A percentile compares a stretch with the other conserved stretches of the same genome.
phyloP scores from a whole-genome alignment of 2,113 vertebrate genomes.

The Pontoporia blainvillei region DNA sequence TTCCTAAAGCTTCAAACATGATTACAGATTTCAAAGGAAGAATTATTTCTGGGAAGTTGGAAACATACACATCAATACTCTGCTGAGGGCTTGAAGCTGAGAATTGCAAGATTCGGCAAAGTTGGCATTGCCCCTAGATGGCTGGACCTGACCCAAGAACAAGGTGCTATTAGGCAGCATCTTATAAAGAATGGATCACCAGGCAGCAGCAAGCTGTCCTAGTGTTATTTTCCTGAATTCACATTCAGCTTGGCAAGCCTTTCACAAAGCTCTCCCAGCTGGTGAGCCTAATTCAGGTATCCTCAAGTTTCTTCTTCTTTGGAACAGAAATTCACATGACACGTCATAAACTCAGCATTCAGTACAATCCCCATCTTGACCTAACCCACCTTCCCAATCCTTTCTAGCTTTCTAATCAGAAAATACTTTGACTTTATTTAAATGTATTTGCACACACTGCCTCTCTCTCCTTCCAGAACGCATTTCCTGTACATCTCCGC shows the following conservation, averaged over 20 bases:
- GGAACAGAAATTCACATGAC: not conserved
- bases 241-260: slow-evolving; percentile 72
- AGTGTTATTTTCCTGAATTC: slow-evolving; percentile 73
- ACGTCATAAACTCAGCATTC: not conserved
- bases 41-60: slow-evolving; percentile 64
- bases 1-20: slow-evolving; percentile 23
- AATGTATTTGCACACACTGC: not conserved
- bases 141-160: slow-evolving; percentile 73
- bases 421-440: not conserved
- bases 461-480: not conserved
- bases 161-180: slow-evolving; percentile 71
- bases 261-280: slow-evolving; percentile 60
- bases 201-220: slow-evolving; percentile 74
- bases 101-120: slow-evolving; percentile 61
- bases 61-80: slow-evolving; percentile 65
- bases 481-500: not conserved
- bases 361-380: not conserved
- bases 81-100: slow-evolving; percentile 56
- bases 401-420: not conserved
- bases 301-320: slow-evolving; percentile 17
- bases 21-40: slow-evolving; percentile 67
- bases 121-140: slow-evolving; percentile 58
- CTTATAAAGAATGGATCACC: slow-evolving; percentile 73
- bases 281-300: slow-evolving; percentile 47
- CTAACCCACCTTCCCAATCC: not conserved